Evolutionary conservation across 2,888 invertebrate genomes (phyloP).

Genomic region (Mesopsocus fuscifrons): DNA sequence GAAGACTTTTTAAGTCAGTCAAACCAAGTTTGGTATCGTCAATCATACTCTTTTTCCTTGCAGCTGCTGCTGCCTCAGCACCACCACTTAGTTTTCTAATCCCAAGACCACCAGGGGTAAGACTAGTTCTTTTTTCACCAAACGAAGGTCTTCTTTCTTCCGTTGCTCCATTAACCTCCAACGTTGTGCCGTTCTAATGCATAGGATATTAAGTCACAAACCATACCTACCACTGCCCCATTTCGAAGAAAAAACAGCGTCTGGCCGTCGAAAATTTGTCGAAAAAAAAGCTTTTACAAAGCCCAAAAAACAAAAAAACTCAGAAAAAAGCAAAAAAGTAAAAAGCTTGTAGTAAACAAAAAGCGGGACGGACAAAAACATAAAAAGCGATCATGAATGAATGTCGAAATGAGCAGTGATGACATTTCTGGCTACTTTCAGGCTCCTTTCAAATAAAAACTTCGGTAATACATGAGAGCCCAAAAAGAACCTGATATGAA

Average conservation of each 20-base stretch:
- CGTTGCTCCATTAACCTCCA: conserved; percentile 18
- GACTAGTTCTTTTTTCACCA: conserved; percentile 8
- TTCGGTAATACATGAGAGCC: too few relatives aligned
- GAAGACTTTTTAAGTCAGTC: not conserved
- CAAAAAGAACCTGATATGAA: too few relatives aligned
- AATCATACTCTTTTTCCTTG: not conserved
- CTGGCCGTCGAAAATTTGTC: too few relatives aligned
- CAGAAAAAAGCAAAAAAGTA: not conserved
- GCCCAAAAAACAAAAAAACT: not conserved
- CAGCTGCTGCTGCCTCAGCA: not conserved
- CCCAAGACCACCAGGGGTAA: too few relatives aligned
- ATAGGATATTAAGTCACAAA: too few relatives aligned
- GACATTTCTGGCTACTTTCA: too few relatives aligned
- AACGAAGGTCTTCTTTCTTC: conserved; percentile 12
- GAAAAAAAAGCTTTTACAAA: not conserved
- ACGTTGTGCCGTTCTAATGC: conserved; percentile 8
- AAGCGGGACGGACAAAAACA: not conserved
- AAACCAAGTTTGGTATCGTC: not conserved
- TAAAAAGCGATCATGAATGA: not conserved
- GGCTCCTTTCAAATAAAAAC: too few relatives aligned
- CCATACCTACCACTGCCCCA: too few relatives aligned
- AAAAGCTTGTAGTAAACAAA: not conserved
- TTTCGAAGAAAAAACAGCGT: too few relatives aligned
- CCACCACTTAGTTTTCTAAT: too few relatives aligned
- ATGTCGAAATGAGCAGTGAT: too few relatives aligned